These are phyloP conservation scores for Tortricodes alternella DNA, from an alignment of 2,888 invertebrate species.

Conservation along the genomic window DNA sequence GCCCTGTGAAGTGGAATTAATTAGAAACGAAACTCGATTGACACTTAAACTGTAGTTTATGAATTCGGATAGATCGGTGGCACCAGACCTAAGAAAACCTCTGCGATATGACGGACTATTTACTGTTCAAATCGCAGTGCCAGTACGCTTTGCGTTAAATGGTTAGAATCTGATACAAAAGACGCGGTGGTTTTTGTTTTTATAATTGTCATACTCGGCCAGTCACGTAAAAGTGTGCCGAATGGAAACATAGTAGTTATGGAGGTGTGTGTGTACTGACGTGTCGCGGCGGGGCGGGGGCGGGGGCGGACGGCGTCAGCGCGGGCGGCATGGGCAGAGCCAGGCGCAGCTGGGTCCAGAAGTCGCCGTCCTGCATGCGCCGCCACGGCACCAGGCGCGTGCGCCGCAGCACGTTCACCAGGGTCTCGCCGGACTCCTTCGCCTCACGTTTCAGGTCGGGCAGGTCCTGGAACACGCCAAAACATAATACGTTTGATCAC, in stretches of 20 bases:
- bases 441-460: constrained; percentile 78
- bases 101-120: too few relatives aligned
- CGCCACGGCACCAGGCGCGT: constrained; percentile 80
- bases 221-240: too few relatives aligned
- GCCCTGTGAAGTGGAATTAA: constrained; percentile 46
- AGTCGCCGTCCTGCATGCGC: constrained; percentile 79
- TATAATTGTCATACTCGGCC: too few relatives aligned
- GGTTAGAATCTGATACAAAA: too few relatives aligned
- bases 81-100: too few relatives aligned
- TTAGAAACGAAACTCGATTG: not conserved
- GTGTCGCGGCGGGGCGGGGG: not conserved
- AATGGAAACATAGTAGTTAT: too few relatives aligned
- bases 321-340: constrained; percentile 82
- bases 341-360: constrained; percentile 86
- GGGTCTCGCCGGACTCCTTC: constrained; percentile 79
- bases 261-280: not conserved
- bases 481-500: too few relatives aligned
- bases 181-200: too few relatives aligned
- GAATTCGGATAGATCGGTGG: too few relatives aligned
- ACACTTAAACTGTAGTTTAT: too few relatives aligned
- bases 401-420: constrained; percentile 69
- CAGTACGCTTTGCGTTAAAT: too few relatives aligned
- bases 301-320: constrained; percentile 36
- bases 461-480: constrained; percentile 72
- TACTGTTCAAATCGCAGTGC: too few relatives aligned